Base-by-base conservation (phyloP, 2,113 vertebrate species). In the Gopherus evgoodei region DNA sequence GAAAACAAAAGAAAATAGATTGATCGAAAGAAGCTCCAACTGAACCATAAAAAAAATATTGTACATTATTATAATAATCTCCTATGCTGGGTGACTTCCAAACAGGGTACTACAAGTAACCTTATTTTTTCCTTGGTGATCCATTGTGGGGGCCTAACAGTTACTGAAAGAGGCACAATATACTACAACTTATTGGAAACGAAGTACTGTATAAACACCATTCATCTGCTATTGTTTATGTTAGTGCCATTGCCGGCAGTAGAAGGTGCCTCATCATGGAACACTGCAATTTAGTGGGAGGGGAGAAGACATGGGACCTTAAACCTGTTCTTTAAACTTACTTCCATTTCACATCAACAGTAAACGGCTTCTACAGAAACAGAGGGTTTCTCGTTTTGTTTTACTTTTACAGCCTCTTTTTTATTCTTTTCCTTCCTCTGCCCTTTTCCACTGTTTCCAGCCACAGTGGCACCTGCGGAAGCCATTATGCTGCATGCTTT, bases 31-130 rank as follows among this genome's bases (percentile, higher is more conserved):
- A 90, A 88, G n/a, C 1, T 8, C 38, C 54, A 94, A n/a, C 38
- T 62, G 78, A 82, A 94, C 76, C 76, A 72, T 91, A 96, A 84
- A 86, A 62, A 97, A 95, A 97, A 95, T 95, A 27, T 87, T 69
- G 11, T 78, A n/a, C 47, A 29, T 86, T 90, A 93, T 90, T 50
- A 17, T 83, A 92, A 95, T 93, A 12, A 86, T 97, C 57, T 93
- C 54, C 35, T 92, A 5, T 4, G 31, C 86, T 53, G 81, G 86
- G 50, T 79, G 86, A 92, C 65, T 93, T 8, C 49, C 47, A 88
- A 93, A 65, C 62, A 69, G 83, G 87, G 83, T 86, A 24, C 13
- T 42, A 27, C 88, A 93, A 69, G 8, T 4, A 24, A 59, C 65
- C 13, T 80, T 78, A 57, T 57, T 84, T 94, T 94, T 80, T 56